Base-by-base conservation (phyloP, 2,888 invertebrate species). In the Lissonota sp. region DNA sequence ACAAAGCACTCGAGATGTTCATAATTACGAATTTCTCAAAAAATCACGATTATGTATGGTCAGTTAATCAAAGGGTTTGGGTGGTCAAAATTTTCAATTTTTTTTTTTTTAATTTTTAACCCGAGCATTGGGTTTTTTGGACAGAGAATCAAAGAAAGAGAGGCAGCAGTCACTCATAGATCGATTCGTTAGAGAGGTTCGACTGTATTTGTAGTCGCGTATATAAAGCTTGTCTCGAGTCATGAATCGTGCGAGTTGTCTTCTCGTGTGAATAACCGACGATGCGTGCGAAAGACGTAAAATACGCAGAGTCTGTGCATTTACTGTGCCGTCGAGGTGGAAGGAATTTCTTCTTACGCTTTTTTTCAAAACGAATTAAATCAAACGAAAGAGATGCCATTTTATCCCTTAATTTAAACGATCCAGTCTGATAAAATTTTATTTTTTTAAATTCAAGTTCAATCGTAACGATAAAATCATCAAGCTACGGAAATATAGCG, bases 201-300 rank as follows among this genome's bases (percentile, higher is more conserved):
- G 16, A 57, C 55, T 69, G 55, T 69, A n/a, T 6, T 10, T 7
- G 37, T 72, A 57, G n/a, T 49, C 42, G 8, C 37, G 16, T 8
- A 14, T 55, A 40, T 26, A 53, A 39, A 14, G 49, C 37, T 4
- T 12, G 37, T 26, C 37, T 14, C 8, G 39, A 60, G 16, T 16
- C 8, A 60, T 63, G 40, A 62, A 62, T 72, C 26, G 10, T 5
- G 53, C 53, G 53, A 53, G 53, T 14, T 53, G 14, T 26, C 26
- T 42, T 46, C 64, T 49, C 64, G 40, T 51, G 69, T 42, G 57
- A 63, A 69, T 69, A 73, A 69, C 46, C 40, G 73, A 40, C 42
- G 14, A 49, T 62, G 55, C 79, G 75, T 66, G 75, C 66, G 64
- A 75, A 55, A 66, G 46, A 70, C 58, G 40, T 71, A 60, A 26